phyloP scores from a whole-genome alignment of 2,888 invertebrate species.

The Drosophila parthenogenetica region DNA sequence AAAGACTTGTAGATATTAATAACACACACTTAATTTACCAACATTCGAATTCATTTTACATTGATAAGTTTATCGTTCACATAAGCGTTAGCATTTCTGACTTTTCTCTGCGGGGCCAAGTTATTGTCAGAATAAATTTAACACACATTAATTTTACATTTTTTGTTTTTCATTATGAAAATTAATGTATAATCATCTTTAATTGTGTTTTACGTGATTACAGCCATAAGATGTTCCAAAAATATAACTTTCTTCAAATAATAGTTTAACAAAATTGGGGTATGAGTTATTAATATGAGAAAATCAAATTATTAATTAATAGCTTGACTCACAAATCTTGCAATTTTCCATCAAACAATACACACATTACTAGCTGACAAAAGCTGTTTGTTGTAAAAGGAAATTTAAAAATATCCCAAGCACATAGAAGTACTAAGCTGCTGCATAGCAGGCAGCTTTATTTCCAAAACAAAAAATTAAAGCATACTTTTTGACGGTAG shows the following conservation, averaged over 20 bases:
- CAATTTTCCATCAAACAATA: background rate
- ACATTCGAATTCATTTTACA: too few relatives aligned
- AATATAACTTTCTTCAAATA: background rate
- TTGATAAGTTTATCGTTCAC: too few relatives aligned
- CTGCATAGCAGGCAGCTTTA: constrained; percentile 16
- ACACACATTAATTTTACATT: background rate
- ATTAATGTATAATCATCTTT: too few relatives aligned
- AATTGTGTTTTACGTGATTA: too few relatives aligned
- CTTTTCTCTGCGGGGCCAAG: too few relatives aligned
- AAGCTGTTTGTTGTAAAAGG: constrained; percentile 23
- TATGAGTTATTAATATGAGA: too few relatives aligned
- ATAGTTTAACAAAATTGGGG: too few relatives aligned
- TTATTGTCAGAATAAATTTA: background rate
- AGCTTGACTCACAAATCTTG: background rate
- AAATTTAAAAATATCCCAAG: constrained; percentile 18
- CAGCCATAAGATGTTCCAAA: too few relatives aligned
- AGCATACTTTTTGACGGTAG: constrained; percentile 26
- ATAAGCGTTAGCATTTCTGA: too few relatives aligned
- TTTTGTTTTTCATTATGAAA: too few relatives aligned
- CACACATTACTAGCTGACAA: background rate
- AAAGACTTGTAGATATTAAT: background rate
- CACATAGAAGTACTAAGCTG: background rate
- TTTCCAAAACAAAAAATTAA: background rate
- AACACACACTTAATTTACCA: too few relatives aligned
- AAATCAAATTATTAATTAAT: too few relatives aligned